These are phyloP conservation scores for Ptilodon capucinus DNA, from an alignment of 2,888 invertebrate species.

Conservation along the genomic window DNA sequence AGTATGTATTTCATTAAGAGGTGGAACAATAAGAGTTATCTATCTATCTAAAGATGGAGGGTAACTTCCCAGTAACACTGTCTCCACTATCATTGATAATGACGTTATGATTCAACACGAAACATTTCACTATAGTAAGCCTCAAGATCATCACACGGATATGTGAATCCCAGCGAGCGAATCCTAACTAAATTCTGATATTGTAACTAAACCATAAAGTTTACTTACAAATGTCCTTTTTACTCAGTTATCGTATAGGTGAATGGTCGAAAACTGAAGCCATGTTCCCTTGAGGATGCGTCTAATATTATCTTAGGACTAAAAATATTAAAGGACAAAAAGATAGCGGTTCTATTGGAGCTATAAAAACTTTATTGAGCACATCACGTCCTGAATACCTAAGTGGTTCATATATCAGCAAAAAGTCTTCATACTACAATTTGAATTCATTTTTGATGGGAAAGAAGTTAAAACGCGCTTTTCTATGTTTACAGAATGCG, in stretches of 20 bases:
- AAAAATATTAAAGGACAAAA: neutral
- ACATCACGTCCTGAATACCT: neutral
- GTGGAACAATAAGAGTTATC: no score
- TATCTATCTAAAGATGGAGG: no score
- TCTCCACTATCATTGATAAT: no score
- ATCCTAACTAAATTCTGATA: neutral
- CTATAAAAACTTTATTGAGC: neutral
- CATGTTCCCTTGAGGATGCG: neutral
- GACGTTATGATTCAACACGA: no score
- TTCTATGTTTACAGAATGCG: conserved; percentile 55
- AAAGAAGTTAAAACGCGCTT: neutral
- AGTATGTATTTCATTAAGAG: no score
- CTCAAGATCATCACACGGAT: no score
- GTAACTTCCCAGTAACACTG: no score
- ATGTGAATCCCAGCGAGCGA: no score
- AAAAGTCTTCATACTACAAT: neutral
- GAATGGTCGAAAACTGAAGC: neutral
- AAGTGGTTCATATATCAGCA: neutral
- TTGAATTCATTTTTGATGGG: no score
- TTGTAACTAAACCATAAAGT: neutral
- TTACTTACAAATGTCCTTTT: neutral
- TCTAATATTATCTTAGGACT: neutral
- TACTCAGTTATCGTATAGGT: neutral
- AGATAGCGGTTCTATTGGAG: neutral
- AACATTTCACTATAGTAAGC: no score